A percentile compares a stretch with the other conserved stretches of the same genome.
Evolutionary conservation across 2,113 vertebrate species (phyloP).

Genomic region (Galbula dea): DNA sequence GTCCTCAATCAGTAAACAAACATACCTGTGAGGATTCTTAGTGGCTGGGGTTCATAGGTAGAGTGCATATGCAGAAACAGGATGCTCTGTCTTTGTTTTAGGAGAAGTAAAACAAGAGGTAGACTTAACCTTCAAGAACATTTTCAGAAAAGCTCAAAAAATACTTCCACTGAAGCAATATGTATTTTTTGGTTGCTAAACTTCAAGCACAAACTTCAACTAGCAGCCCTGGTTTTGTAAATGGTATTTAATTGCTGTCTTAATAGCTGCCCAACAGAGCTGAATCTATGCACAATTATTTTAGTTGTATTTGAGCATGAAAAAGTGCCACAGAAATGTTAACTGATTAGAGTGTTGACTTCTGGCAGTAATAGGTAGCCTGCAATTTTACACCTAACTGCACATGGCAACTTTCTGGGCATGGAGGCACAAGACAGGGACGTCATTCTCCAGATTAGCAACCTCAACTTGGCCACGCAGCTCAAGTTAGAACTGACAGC

Average conservation of each 20-base stretch:
- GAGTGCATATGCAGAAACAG: background rate
- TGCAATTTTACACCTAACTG: slow-evolving; percentile 26
- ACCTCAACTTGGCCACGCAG: slow-evolving; percentile 54
- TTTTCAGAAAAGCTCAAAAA: background rate
- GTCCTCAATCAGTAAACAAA: background rate
- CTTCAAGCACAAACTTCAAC: background rate
- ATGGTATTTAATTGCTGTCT: background rate
- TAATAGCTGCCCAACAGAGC: background rate
- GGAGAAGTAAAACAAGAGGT: background rate
- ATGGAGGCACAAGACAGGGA: slow-evolving; percentile 62
- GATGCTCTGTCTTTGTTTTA: background rate
- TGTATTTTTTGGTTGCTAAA: background rate
- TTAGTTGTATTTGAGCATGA: background rate
- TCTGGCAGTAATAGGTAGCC: slow-evolving; percentile 29
- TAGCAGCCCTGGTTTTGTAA: background rate
- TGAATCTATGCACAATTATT: background rate
- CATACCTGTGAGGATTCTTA: background rate
- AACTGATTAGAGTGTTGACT: slow-evolving; percentile 18
- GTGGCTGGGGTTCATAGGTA: background rate
- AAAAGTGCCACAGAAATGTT: background rate
- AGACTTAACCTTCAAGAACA: background rate
- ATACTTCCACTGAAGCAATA: background rate
- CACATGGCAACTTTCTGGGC: slow-evolving; percentile 46
- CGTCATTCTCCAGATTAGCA: slow-evolving; percentile 73
- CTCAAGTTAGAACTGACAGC: slow-evolving; percentile 68